Base-by-base conservation (phyloP, 2,797 vertebrate genomes). In the Pelobates cultripes region DNA sequence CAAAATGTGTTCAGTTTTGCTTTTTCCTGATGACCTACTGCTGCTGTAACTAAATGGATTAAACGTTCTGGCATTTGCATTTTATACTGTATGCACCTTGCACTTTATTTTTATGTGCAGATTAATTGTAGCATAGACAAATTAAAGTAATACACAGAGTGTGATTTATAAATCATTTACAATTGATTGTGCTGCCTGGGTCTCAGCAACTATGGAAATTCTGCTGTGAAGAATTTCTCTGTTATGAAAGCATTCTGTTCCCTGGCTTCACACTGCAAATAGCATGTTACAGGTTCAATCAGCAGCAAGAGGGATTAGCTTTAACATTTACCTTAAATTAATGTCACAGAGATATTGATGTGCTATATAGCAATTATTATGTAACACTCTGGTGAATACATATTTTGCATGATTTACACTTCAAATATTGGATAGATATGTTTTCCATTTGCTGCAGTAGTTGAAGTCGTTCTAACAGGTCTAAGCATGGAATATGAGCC, bases 331-430 rank as follows among this genome's bases (percentile, higher is more conserved):
- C 55, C 43, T 83, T 44, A 61, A 64, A 75, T 75, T 64, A 79
- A 72, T 82, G 80, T 68, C 80, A 78, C 81, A 69, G 64, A 13
- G 57, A 75, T 83, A 79, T 70, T 66, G 81, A 79, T 79, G 66
- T 44, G 9, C 44, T 75, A 70, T 79, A 75, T 4, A 55, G 75
- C 80, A 77, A 78, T 82, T 73, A 82, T 78, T 57, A 68, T 60
- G 75, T 78, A 17, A 77, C 70, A 55, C 70, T 78, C 69, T 41
- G 53, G 45, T 57, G 75, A 57, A 73, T 69, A 68, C 47, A 66
- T 57, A 73, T 55, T 51, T 68, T 57, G 45, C 60, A 66, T 41
- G 64, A 81, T 77, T 81, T 76, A 42, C 67, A 76, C 74, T 76
- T 81, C 43, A 81, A 75, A 73, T 61, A 69, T 75, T 70, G 9